Percentiles rank a stretch among this genome's conserved stretches.
Conservation (phyloP, 2,888 invertebrate species). For the Oxycera nigricornis region DNA sequence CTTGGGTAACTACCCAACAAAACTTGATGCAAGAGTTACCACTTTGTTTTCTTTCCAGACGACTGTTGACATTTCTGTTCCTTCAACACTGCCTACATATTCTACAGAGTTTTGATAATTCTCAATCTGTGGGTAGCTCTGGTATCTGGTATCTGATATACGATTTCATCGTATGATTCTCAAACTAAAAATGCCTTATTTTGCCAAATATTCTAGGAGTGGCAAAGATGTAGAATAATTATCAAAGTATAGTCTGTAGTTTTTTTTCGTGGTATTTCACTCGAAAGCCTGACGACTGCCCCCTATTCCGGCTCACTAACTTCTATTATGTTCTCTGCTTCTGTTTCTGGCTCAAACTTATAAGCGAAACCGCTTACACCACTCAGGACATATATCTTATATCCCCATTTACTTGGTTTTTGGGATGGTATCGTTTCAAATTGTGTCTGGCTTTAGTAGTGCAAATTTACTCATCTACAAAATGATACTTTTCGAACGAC, state of each 20-base stretch:
- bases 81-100: not conserved
- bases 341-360: too few relatives aligned
- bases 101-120: not conserved
- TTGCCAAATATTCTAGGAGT: not conserved
- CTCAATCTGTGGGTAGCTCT: too few relatives aligned
- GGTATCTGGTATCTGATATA: too few relatives aligned
- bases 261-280: not conserved
- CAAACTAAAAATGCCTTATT: not conserved
- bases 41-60: not conserved
- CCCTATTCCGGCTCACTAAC: not conserved
- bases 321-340: too few relatives aligned
- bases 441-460: not conserved
- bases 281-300: not conserved
- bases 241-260: not conserved
- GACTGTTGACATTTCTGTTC: not conserved
- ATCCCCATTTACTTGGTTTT: not conserved
- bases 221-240: not conserved
- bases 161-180: not conserved
- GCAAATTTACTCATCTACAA: not conserved
- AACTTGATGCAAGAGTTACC: not conserved
- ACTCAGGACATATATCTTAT: not conserved
- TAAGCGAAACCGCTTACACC: not conserved
- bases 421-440: not conserved
- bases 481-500: not conserved
- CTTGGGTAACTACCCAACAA: not conserved